phyloP scores from a whole-genome alignment of 2,888 invertebrate genomes.

The Lathronympha strigana region DNA sequence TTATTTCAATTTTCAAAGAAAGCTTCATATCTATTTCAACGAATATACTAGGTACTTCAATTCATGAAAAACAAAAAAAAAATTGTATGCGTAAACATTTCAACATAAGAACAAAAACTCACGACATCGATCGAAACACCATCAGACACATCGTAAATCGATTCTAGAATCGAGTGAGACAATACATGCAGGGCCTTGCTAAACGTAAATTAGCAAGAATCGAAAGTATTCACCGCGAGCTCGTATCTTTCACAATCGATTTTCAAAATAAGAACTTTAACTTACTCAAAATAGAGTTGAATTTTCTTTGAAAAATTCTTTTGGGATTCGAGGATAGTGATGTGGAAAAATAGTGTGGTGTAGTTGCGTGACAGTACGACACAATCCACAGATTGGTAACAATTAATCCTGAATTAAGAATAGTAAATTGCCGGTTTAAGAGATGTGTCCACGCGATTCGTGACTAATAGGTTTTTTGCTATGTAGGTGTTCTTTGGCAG shows the following conservation, averaged over 20 bases:
- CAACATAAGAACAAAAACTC: constrained; percentile 16
- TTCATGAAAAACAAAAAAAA: too few species aligned
- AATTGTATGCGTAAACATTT: too few species aligned
- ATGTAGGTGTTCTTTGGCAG: constrained; percentile 27
- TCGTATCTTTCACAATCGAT: not conserved
- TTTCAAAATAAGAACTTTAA: not conserved
- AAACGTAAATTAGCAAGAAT: constrained; percentile 31
- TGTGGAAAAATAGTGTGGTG: constrained; percentile 6
- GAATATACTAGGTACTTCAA: too few species aligned
- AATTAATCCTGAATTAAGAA: constrained; percentile 54
- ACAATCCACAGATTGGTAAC: constrained; percentile 50
- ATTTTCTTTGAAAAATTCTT: not conserved
- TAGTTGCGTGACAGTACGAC: constrained; percentile 45
- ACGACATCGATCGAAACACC: constrained; percentile 27
- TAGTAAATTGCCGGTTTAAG: constrained; percentile 45
- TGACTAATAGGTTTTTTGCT: constrained; percentile 28
- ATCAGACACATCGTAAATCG: constrained; percentile 36
- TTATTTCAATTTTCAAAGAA: too few species aligned
- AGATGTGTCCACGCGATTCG: constrained; percentile 43
- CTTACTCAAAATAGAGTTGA: not conserved
- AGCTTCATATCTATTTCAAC: too few species aligned
- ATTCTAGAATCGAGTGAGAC: constrained; percentile 30
- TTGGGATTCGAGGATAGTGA: not conserved
- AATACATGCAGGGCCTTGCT: constrained; percentile 30
- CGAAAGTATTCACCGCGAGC: not conserved